Percentiles rank a stretch among this genome's conserved stretches.
These are phyloP conservation scores for Mongoloraphidia duomilia DNA, from an alignment of 2,888 invertebrate species.

Conservation along the genomic window DNA sequence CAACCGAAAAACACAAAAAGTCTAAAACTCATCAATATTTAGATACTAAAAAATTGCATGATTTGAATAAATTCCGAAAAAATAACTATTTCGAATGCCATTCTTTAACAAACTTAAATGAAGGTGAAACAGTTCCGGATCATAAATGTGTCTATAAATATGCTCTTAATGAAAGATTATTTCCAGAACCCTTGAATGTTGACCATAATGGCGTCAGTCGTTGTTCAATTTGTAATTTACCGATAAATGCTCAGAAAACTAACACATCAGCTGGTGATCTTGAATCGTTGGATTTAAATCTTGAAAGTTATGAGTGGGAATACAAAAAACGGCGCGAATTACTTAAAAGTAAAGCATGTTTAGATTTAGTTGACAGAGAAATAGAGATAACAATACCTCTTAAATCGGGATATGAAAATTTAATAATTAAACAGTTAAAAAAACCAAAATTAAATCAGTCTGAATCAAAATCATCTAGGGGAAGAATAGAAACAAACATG, in stretches of 20 bases:
- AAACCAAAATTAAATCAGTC: background rate
- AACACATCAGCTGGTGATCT: background rate
- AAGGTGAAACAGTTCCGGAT: constrained; percentile 17
- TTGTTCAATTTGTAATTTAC: constrained; percentile 36
- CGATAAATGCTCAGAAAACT: constrained; percentile 18
- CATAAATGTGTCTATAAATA: constrained; percentile 41
- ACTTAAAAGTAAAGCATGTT: background rate
- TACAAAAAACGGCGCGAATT: background rate
- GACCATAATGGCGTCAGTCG: constrained; percentile 33
- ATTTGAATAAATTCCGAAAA: constrained; percentile 33
- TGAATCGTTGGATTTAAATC: background rate
- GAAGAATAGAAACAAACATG: too few species aligned
- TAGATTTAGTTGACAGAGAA: background rate
- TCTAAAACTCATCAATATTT: too few species aligned
- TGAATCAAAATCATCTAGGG: too few species aligned
- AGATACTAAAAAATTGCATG: background rate
- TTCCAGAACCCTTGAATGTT: constrained; percentile 35
- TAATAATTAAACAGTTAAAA: background rate
- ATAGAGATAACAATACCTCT: background rate
- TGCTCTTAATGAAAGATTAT: constrained; percentile 39
- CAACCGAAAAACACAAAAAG: too few species aligned
- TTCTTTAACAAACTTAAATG: constrained; percentile 31
- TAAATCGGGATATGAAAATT: background rate
- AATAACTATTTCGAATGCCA: constrained; percentile 48
- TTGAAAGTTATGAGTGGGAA: constrained; percentile 2